These are phyloP conservation scores for Ceratina calcarata DNA, from an alignment of 1,140 invertebrate genomes.

Conservation along the genomic window DNA sequence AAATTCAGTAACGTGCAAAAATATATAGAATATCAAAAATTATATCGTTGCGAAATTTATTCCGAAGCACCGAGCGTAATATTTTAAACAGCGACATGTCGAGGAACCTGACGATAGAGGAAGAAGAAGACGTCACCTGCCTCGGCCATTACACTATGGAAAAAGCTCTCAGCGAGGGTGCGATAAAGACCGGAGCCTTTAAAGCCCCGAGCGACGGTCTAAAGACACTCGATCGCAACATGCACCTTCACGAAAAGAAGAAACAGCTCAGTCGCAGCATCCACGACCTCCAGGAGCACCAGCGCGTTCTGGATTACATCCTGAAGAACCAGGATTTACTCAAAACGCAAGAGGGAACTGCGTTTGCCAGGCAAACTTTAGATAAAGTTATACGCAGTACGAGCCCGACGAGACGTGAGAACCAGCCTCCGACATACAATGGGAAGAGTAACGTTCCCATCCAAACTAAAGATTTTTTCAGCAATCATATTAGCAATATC, in stretches of 20 bases:
- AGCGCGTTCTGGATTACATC: constrained; percentile 70
- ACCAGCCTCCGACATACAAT: constrained; percentile 2
- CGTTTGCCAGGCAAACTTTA: constrained; percentile 56
- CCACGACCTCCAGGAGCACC: constrained; percentile 72
- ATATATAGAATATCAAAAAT: no score
- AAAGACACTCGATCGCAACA: constrained; percentile 15
- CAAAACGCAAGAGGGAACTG: constrained; percentile 62
- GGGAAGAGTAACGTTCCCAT: constrained; percentile 39
- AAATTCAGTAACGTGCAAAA: no score
- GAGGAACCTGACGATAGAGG: constrained; percentile 66
- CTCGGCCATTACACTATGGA: constrained; percentile 68
- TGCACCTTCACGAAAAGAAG: constrained; percentile 61
- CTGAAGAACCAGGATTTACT: constrained; percentile 67
- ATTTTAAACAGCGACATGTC: constrained; percentile 47
- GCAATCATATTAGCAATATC: constrained; percentile 20
- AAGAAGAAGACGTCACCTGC: constrained; percentile 58
- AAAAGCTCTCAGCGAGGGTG: constrained; percentile 75
- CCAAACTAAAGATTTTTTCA: constrained; percentile 28
- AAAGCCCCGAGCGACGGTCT: constrained; percentile 1
- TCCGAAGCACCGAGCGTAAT: constrained; percentile 67
- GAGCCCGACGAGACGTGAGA: constrained; percentile 22
- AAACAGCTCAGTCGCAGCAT: constrained; percentile 70
- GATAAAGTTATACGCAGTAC: constrained; percentile 45
- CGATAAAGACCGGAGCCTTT: constrained; percentile 54
- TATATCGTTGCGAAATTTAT: constrained; percentile 82